phyloP scores from a whole-genome alignment of 1,140 invertebrate genomes.

The Drosophila murphyi region DNA sequence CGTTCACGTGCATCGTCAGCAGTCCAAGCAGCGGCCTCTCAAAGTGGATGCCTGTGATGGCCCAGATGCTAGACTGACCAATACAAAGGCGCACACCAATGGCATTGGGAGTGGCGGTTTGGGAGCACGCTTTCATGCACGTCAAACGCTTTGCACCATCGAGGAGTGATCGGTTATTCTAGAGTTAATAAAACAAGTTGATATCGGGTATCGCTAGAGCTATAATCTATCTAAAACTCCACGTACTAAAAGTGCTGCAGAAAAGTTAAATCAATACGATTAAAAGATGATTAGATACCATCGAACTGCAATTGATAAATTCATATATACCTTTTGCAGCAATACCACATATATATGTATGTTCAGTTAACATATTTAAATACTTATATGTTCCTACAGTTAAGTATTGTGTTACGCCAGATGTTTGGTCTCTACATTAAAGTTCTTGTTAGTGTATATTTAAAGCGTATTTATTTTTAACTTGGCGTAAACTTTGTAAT shows the following conservation, averaged over 20 bases:
- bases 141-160: slow-evolving; percentile 75
- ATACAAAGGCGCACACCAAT: slow-evolving; percentile 28
- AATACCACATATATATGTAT: background rate
- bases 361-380: background rate
- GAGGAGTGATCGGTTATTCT: slow-evolving; percentile 55
- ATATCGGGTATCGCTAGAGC: too few species aligned
- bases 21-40: slow-evolving; percentile 41
- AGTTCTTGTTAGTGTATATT: background rate
- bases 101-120: slow-evolving; percentile 47
- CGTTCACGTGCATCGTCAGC: slow-evolving; percentile 85
- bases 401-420: slow-evolving; percentile 12
- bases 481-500: background rate
- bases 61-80: slow-evolving; percentile 33
- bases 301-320: background rate
- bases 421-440: background rate
- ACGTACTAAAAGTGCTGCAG: background rate
- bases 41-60: slow-evolving; percentile 28
- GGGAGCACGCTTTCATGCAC: slow-evolving; percentile 44
- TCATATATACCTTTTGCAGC: background rate
- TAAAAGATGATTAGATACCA: background rate
- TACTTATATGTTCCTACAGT: slow-evolving; percentile 34
- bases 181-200: background rate
- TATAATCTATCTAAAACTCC: too few species aligned
- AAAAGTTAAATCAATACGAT: too few species aligned
- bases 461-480: background rate